These are phyloP conservation scores for Crenuchus spilurus DNA, from an alignment of 2,797 vertebrate species.

Conservation along the genomic window DNA sequence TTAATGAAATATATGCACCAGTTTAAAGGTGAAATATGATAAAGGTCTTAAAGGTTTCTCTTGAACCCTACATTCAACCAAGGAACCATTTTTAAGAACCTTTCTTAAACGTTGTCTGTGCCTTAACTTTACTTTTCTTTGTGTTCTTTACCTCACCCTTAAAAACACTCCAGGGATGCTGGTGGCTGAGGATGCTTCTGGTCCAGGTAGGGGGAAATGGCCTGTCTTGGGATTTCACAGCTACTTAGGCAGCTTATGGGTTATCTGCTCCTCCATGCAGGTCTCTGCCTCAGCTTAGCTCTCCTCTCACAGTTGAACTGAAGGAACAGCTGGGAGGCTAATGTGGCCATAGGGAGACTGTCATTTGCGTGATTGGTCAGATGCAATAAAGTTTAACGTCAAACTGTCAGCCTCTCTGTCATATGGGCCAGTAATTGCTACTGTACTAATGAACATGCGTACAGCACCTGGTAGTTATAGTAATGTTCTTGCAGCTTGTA, in stretches of 20 bases:
- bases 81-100: too few relatives aligned
- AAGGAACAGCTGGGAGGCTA: slow-evolving; percentile 7
- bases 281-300: not conserved
- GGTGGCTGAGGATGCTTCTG: not conserved
- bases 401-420: not conserved
- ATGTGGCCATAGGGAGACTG: not conserved
- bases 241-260: slow-evolving; percentile 44
- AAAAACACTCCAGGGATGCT: not conserved
- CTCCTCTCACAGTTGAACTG: slow-evolving; percentile 3
- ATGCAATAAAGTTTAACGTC: slow-evolving; percentile 2
- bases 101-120: too few relatives aligned
- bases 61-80: too few relatives aligned
- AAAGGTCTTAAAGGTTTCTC: too few relatives aligned
- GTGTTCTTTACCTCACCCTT: not conserved
- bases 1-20: too few relatives aligned
- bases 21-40: too few relatives aligned
- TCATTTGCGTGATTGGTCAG: not conserved
- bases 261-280: slow-evolving; percentile 23
- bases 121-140: too few relatives aligned
- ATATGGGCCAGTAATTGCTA: not conserved
- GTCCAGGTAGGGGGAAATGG: not conserved
- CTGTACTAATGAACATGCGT: not conserved
- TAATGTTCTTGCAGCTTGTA: not conserved
- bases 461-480: not conserved
- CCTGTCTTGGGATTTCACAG: slow-evolving; percentile 42